phyloP scores from a whole-genome alignment of 2,113 vertebrate genomes.

The Columbina picui region DNA sequence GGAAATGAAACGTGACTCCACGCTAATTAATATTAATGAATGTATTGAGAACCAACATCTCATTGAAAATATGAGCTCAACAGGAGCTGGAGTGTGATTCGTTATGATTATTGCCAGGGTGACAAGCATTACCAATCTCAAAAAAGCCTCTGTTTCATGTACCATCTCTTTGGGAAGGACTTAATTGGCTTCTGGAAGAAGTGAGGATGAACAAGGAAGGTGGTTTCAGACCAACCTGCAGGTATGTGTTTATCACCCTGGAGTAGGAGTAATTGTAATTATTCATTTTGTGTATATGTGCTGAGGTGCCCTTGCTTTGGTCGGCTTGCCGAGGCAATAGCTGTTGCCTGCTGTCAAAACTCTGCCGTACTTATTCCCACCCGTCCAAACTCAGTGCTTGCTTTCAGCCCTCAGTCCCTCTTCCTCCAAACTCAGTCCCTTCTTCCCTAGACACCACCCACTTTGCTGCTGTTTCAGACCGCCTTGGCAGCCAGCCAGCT shows the following conservation, averaged over 20 bases:
- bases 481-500: neutral
- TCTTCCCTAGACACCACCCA: neutral
- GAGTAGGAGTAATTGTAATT: neutral
- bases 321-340: neutral
- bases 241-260: neutral
- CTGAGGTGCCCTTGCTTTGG: neutral
- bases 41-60: neutral
- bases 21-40: conserved; percentile 68
- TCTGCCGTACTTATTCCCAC: fast-evolving
- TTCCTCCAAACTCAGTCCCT: neutral
- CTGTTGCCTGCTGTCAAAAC: neutral
- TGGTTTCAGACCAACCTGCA: neutral
- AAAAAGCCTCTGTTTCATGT: conserved; percentile 30
- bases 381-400: neutral
- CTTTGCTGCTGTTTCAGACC: neutral
- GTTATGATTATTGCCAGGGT: conserved; percentile 56
- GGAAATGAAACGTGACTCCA: conserved; percentile 51
- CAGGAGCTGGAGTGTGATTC: conserved; percentile 46
- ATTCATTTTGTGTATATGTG: neutral
- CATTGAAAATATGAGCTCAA: conserved; percentile 57
- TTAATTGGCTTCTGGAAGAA: conserved; percentile 58
- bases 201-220: neutral
- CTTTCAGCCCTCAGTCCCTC: neutral
- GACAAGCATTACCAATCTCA: conserved; percentile 42
- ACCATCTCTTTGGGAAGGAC: conserved; percentile 7